Evolutionary conservation across 1,140 invertebrate species (phyloP), one percentile per base, ranked within the genome.

Genomic region (Cataglyphis hispanica): DNA sequence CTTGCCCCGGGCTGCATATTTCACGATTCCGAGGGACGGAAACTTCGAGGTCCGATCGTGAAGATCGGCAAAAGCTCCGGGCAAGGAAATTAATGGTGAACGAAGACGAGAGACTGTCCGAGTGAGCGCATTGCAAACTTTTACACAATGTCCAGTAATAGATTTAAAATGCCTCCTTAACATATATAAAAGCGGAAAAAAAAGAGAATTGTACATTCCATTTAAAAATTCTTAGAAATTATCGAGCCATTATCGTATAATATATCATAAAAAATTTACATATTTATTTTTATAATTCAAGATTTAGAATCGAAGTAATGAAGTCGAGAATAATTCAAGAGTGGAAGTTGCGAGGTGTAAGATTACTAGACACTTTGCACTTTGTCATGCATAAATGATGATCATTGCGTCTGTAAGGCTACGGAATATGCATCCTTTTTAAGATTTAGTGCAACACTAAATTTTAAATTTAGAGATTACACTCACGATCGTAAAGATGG

Each of bases 1-100:
- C 76, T 86, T 86, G 76, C 86, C 66, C 46, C 25, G 34, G 22
- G 84, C 64, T 87, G 86, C 86, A 87, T 87, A 87, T 86, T 87
- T 87, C 84, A 85, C 75, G 34, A 16, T 56, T 72, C 58, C 43
- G 13, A 69, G 56, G 37, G 37, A 34, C 67, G 8, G 19, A 83
- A 83, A 83, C 53, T 83, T 81, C 56, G 53, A 27, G 40, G 53
- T 46, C 67, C 67, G 67, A 83, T 83, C 67, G 78, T 37, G 37
- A 16, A 74, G 53, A 83, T 83, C 77, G 63, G 34, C 63, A 56
- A 70, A 63, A 74, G 60, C 56, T 85, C 64, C 83, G 40, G 37
- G 58, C 58, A 13, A 22, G 67, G 67, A 43, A 87, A 87, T 85
- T 77, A 87, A 84, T 84, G 86, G 61, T 27, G 25, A 22, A 10